These are phyloP conservation scores for Zoanthus sansibaricus DNA, from an alignment of 92 coral and sea anemone species.

Conservation along the genomic window DNA sequence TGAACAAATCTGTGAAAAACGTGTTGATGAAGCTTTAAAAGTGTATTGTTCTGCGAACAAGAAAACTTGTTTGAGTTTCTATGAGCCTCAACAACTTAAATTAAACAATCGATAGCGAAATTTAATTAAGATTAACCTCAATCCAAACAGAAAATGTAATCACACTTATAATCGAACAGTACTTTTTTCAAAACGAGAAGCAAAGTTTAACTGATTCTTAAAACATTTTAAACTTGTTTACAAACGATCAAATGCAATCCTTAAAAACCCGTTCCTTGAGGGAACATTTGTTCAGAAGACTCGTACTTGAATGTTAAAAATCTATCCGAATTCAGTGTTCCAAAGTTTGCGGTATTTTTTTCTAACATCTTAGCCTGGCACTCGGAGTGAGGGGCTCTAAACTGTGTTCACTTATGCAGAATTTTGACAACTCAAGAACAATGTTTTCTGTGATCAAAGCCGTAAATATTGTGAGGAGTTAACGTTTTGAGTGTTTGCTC, in stretches of 20 bases:
- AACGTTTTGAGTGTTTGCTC: too few relatives aligned
- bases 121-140: slow-evolving; percentile 28
- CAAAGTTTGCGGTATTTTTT: too few relatives aligned
- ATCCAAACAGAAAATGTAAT: slow-evolving; percentile 29
- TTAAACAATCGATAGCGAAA: slow-evolving; percentile 7
- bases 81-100: slow-evolving; percentile 12
- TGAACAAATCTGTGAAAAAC: slow-evolving; percentile 19
- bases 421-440: too few relatives aligned
- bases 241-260: not conserved
- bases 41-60: slow-evolving; percentile 19
- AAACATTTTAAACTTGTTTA: not conserved
- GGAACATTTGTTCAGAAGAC: too few relatives aligned
- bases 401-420: too few relatives aligned
- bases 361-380: too few relatives aligned
- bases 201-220: not conserved
- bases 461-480: too few relatives aligned
- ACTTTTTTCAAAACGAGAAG: not conserved
- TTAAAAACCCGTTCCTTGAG: too few relatives aligned
- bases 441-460: too few relatives aligned
- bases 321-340: too few relatives aligned
- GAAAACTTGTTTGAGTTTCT: slow-evolving; percentile 24
- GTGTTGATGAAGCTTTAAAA: slow-evolving; percentile 41
- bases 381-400: too few relatives aligned
- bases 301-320: too few relatives aligned
- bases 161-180: not conserved